A percentile compares a stretch with the other conserved stretches of the same genome.
These are phyloP conservation scores for Sturmia bella DNA, from an alignment of 2,888 invertebrate species.

Conservation along the genomic window DNA sequence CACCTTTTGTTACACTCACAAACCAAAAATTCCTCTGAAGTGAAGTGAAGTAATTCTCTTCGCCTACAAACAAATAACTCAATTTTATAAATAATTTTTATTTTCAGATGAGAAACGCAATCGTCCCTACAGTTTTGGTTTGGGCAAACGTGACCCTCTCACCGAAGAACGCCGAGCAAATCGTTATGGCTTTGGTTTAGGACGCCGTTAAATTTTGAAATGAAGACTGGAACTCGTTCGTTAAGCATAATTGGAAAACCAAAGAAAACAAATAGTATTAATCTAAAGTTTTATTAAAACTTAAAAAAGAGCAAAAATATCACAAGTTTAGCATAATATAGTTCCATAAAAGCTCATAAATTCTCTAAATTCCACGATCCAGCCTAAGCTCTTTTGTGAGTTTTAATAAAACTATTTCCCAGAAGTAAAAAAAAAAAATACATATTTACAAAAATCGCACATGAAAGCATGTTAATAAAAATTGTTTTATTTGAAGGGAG, in stretches of 20 bases:
- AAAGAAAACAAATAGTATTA: background rate
- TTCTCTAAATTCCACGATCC: slow-evolving; percentile 7
- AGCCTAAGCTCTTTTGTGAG: slow-evolving; percentile 42
- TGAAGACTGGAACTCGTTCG: background rate
- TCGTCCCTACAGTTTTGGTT: slow-evolving; percentile 86
- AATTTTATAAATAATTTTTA: slow-evolving; percentile 14
- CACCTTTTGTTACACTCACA: too few species aligned
- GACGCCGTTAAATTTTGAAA: slow-evolving; percentile 82
- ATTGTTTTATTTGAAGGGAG: slow-evolving; percentile 67
- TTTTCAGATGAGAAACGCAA: slow-evolving; percentile 82
- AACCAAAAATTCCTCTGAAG: too few species aligned
- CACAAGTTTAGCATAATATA: too few species aligned
- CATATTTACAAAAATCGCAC: background rate
- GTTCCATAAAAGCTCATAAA: background rate
- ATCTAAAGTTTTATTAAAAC: slow-evolving; percentile 34
- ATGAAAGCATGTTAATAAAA: slow-evolving; percentile 2
- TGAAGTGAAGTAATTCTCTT: too few species aligned
- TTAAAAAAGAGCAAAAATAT: background rate
- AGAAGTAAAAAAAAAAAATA: background rate
- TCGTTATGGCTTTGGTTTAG: slow-evolving; percentile 84
- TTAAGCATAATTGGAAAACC: background rate
- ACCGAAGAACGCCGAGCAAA: slow-evolving; percentile 75
- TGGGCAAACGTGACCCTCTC: slow-evolving; percentile 84
- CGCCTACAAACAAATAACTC: too few species aligned
- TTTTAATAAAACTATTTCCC: slow-evolving; percentile 19